Conservation (phyloP, 2,797 vertebrate species). For the Peromyscus attwateri region DNA sequence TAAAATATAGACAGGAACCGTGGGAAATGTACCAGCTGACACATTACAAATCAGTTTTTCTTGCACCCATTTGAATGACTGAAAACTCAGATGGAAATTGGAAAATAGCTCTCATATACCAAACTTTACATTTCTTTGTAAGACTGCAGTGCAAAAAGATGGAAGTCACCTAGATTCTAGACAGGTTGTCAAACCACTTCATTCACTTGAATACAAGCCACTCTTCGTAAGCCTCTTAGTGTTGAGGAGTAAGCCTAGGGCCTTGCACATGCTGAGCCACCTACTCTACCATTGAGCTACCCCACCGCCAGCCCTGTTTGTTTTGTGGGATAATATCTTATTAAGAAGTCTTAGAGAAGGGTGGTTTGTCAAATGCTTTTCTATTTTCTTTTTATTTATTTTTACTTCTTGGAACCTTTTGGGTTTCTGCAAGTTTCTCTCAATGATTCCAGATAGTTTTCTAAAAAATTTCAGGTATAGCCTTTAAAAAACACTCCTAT, state of each 20-base stretch:
- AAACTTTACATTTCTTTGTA: constrained; percentile 49
- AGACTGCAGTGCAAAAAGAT: constrained; percentile 16
- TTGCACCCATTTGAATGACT: constrained; percentile 33
- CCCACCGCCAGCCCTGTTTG: not conserved
- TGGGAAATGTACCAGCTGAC: constrained; percentile 15
- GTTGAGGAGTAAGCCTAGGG: not conserved
- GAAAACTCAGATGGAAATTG: constrained; percentile 48
- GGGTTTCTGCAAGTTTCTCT: constrained; percentile 43
- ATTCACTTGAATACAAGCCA: constrained; percentile 36
- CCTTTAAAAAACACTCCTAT: constrained; percentile 33
- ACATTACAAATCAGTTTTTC: constrained; percentile 1
- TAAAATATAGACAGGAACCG: constrained; percentile 21
- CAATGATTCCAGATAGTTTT: constrained; percentile 46
- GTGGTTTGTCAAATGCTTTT: constrained; percentile 30
- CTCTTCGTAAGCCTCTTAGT: not conserved
- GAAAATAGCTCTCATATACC: constrained; percentile 6
- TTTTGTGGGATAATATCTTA: constrained; percentile 55
- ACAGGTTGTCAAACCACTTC: not conserved
- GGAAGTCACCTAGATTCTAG: constrained; percentile 27
- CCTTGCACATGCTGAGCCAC: not conserved
- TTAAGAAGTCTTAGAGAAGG: constrained; percentile 33
- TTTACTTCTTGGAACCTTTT: constrained; percentile 40
- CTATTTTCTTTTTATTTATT: constrained; percentile 49
- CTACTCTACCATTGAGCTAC: not conserved
- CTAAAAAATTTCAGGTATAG: constrained; percentile 47